Evolutionary conservation across 2,113 vertebrate species (phyloP), one percentile per base, ranked within the genome.

Genomic region (Oryctolagus cuniculus): DNA sequence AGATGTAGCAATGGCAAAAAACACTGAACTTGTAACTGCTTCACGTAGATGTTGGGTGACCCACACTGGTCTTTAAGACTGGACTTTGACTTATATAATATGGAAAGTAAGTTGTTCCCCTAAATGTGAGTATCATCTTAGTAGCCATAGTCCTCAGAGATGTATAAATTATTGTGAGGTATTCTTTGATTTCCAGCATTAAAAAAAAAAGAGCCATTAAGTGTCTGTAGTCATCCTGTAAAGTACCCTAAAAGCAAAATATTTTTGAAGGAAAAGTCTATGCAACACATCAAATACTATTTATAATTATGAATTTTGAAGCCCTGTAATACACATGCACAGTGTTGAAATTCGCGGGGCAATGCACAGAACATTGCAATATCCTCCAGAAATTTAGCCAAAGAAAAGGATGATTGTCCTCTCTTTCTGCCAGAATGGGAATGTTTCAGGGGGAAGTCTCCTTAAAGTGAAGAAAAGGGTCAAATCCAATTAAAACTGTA

Each of bases 401-500:
- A 83, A 92, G 87, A 95, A 92, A 44, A 92, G 83, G 38, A 74
- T 31, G 67, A 87, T 85, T 85, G 85, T 92, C 77, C 78, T 74
- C 58, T 93, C 75, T 91, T 69, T 58, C 90, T 91, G 58, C 64
- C 70, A 88, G 86, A 93, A 87, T 75, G 84, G 74, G 66, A 96
- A 58, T 77, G 74, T 88, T 93, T 85, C 51, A 31, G n/a, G 27
- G 19, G 12, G 75, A 69, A 92, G 72, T 13, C 82, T 95, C 75
- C 96, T 80, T 80, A 92, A 78, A 92, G 85, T 91, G 82, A 97
- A 95, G 93, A 87, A 97, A 97, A 87, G 96, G 94, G 79, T 97
- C 95, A 93, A 83, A 95, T 94, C 93, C 97, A 97, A 96, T 97
- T 98, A 98, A 96, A 98, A 81, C 79, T 82, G 96, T 88, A 96